Percentiles rank a stretch among this genome's conserved stretches.
These are phyloP conservation scores for Pinctada fucata DNA, from an alignment of 2,888 invertebrate species.

Conservation along the genomic window DNA sequence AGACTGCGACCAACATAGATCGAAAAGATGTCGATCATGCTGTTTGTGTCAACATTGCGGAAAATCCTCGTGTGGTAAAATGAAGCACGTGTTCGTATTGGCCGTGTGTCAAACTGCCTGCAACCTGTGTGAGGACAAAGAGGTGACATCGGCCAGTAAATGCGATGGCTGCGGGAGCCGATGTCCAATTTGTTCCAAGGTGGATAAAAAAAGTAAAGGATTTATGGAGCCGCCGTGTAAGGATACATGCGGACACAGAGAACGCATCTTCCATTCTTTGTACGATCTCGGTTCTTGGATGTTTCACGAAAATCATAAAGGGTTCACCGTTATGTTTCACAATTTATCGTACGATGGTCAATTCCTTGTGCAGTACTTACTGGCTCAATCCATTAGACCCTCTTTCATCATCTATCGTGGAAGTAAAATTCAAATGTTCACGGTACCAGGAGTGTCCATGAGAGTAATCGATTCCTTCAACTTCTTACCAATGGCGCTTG, in stretches of 20 bases:
- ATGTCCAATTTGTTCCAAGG: slow-evolving; percentile 14
- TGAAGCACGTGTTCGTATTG: neutral
- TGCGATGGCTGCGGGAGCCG: slow-evolving; percentile 24
- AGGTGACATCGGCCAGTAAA: neutral
- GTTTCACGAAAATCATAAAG: no score
- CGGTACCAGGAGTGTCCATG: slow-evolving; percentile 39
- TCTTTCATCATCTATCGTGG: slow-evolving; percentile 34
- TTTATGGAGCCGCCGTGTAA: slow-evolving; percentile 21
- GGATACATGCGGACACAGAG: slow-evolving; percentile 34
- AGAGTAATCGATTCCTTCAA: no score
- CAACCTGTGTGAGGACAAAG: slow-evolving; percentile 8
- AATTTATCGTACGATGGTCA: no score
- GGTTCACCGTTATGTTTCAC: no score
- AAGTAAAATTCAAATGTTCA: slow-evolving; percentile 43
- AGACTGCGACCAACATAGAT: no score
- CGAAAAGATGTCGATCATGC: no score
- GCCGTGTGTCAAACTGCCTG: slow-evolving; percentile 17
- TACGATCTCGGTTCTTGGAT: slow-evolving; percentile 38
- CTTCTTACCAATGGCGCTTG: no score
- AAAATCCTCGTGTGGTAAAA: no score
- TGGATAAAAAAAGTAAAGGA: neutral
- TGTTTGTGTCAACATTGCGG: no score
- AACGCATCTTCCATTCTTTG: slow-evolving; percentile 38
- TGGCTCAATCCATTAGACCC: slow-evolving; percentile 31
- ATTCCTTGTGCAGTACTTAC: slow-evolving; percentile 32